These are phyloP conservation scores for Pheosia gnoma DNA, from an alignment of 2,888 invertebrate species.

Conservation along the genomic window DNA sequence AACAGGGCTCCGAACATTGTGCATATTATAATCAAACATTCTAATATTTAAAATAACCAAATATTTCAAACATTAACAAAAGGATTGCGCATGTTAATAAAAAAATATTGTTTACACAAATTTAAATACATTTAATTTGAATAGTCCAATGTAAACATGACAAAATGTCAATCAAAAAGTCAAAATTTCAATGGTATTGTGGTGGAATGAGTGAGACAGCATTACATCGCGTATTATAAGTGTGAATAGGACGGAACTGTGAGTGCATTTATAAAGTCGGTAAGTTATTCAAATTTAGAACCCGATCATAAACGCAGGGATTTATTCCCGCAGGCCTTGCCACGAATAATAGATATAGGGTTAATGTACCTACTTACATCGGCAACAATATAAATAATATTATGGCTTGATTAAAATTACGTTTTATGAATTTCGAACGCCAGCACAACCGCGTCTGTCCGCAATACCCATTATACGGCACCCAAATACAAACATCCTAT, in stretches of 20 bases:
- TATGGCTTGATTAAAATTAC: not conserved
- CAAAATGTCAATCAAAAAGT: slow-evolving; percentile 54
- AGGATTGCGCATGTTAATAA: not conserved
- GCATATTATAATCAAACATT: no score
- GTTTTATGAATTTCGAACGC: not conserved
- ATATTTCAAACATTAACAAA: not conserved
- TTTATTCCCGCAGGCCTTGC: not conserved
- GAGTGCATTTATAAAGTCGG: slow-evolving; percentile 2
- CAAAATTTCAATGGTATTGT: slow-evolving; percentile 18
- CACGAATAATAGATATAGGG: not conserved
- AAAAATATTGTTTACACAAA: slow-evolving; percentile 20
- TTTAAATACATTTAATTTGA: slow-evolving; percentile 37
- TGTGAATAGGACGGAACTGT: slow-evolving; percentile 12
- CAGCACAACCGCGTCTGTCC: not conserved
- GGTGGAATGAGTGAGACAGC: not conserved
- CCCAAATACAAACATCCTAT: slow-evolving; percentile 24
- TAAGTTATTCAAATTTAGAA: slow-evolving; percentile 17
- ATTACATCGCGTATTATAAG: not conserved
- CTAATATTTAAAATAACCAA: not conserved
- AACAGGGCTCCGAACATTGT: no score
- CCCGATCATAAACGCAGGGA: not conserved
- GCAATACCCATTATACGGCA: not conserved
- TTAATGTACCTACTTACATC: no score
- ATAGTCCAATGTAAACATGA: slow-evolving; percentile 41
- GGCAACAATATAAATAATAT: no score